phyloP scores from a whole-genome alignment of 1,140 invertebrate species.

The Dysdera silvatica region DNA sequence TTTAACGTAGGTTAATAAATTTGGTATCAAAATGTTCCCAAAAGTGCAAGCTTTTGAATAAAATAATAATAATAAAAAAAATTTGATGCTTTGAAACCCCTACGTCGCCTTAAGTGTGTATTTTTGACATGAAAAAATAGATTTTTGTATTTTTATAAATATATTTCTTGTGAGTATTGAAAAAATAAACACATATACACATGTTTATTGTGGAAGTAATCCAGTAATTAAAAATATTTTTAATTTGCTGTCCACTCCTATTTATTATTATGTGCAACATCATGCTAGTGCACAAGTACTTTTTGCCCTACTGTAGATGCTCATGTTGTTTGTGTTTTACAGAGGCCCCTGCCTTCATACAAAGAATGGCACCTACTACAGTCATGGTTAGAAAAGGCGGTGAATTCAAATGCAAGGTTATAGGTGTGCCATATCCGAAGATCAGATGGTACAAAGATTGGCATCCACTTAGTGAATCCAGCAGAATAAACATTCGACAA shows the following conservation, averaged over 20 bases:
- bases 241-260: neutral
- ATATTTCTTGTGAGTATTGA: too few species aligned
- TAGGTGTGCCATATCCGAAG: constrained; percentile 82
- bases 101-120: too few species aligned
- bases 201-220: too few species aligned
- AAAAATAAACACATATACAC: too few species aligned
- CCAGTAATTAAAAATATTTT: too few species aligned
- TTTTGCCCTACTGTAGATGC: neutral
- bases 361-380: constrained; percentile 66
- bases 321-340: neutral
- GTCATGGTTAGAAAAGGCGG: constrained; percentile 64
- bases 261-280: neutral
- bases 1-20: too few species aligned
- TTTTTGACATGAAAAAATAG: too few species aligned
- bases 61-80: too few species aligned
- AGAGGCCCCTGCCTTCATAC: constrained; percentile 81
- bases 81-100: too few species aligned
- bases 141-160: too few species aligned
- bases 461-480: constrained; percentile 71
- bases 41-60: too few species aligned
- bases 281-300: neutral
- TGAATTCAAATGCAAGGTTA: constrained; percentile 71
- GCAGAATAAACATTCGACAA: constrained; percentile 72
- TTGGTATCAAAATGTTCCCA: too few species aligned
- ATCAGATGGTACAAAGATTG: constrained; percentile 96